Percentiles rank a stretch among this genome's conserved stretches.
Conservation (phyloP, 2,888 invertebrate species). For the Hirtodrosophila confusa region DNA sequence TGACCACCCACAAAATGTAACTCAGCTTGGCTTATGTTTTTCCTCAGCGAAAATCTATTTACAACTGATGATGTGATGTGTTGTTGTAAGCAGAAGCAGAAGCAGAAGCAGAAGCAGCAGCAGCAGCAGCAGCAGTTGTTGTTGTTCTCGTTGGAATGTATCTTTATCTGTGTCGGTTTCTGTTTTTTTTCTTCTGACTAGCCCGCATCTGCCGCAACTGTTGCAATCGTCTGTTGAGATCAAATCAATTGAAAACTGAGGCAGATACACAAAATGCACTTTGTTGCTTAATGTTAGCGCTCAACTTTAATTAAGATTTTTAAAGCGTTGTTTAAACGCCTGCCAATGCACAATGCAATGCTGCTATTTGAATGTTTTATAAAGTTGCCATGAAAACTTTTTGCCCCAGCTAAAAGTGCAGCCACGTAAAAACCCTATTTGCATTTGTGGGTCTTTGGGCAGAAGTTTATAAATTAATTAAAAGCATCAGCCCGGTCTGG, state of each 20-base stretch:
- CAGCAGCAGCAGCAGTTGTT: conserved; percentile 21
- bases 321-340: neutral
- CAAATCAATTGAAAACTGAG: conserved; percentile 59
- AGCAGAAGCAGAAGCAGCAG: conserved; percentile 3
- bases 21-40: conserved; percentile 20
- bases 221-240: conserved; percentile 31
- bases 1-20: conserved; percentile 48
- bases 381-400: neutral
- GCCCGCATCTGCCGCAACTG: conserved; percentile 40
- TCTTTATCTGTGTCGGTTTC: conserved; percentile 17
- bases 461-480: conserved; percentile 39
- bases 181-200: neutral
- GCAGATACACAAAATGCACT: conserved; percentile 32
- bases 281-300: conserved; percentile 12
- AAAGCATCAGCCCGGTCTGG: conserved; percentile 15
- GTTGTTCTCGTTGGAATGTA: conserved; percentile 20
- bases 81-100: neutral
- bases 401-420: neutral
- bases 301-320: conserved; percentile 21
- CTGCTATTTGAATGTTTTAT: neutral
- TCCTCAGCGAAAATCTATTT: conserved; percentile 22
- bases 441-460: conserved; percentile 7
- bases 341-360: neutral
- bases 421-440: conserved; percentile 8
- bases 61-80: conserved; percentile 41